These are phyloP conservation scores for Pagrus major DNA, from an alignment of 2,113 vertebrate species.

Conservation along the genomic window DNA sequence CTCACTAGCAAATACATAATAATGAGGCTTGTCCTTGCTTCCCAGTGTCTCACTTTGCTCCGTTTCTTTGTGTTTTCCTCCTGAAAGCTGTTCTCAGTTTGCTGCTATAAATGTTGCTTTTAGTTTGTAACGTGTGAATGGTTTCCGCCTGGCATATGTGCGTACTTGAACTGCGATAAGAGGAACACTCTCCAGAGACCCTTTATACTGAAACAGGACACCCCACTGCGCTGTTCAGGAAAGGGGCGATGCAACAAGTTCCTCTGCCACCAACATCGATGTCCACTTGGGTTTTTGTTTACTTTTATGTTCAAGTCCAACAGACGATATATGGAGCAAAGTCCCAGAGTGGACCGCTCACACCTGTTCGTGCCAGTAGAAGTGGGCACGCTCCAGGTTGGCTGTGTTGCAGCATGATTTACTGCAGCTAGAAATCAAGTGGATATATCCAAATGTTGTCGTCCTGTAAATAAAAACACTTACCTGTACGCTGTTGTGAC, in stretches of 20 bases:
- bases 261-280: slow-evolving; percentile 34
- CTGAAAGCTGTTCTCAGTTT: slow-evolving; percentile 70
- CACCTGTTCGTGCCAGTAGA: slow-evolving; percentile 32
- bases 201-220: slow-evolving; percentile 30
- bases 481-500: slow-evolving; percentile 50
- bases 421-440: slow-evolving; percentile 58
- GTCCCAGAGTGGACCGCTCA: slow-evolving; percentile 24
- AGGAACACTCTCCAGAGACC: slow-evolving; percentile 38
- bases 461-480: slow-evolving; percentile 75
- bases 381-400: slow-evolving; percentile 27
- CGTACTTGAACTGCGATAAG: slow-evolving; percentile 70
- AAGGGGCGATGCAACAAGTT: slow-evolving; percentile 13
- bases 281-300: slow-evolving; percentile 31
- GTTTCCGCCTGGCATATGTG: slow-evolving; percentile 52
- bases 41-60: slow-evolving; percentile 49
- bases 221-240: slow-evolving; percentile 27
- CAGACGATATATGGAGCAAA: slow-evolving; percentile 41
- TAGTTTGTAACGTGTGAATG: slow-evolving; percentile 69
- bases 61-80: slow-evolving; percentile 50
- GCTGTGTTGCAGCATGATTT: slow-evolving; percentile 39
- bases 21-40: slow-evolving; percentile 48
- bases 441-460: slow-evolving; percentile 64
- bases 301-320: slow-evolving; percentile 43
- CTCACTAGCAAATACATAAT: slow-evolving; percentile 56
- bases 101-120: slow-evolving; percentile 81